These are phyloP conservation scores for Dallia pectoralis DNA, from an alignment of 2,797 vertebrate species.

Conservation along the genomic window DNA sequence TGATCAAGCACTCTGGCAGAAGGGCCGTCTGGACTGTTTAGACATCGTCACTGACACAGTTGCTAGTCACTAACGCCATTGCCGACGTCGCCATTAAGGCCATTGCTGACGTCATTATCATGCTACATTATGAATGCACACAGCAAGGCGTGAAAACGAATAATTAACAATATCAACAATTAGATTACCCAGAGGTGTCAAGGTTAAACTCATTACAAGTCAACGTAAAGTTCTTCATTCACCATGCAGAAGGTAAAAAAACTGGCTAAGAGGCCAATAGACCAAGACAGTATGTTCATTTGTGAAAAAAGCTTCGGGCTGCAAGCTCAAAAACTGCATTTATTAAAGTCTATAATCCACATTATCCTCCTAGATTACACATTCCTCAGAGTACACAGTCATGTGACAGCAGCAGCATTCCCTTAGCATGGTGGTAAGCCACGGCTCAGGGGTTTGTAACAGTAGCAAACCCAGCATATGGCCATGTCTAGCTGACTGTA, in stretches of 20 bases:
- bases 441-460: neutral
- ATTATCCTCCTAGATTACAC: conserved; percentile 61
- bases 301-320: conserved; percentile 43
- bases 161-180: neutral
- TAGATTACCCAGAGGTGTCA: neutral
- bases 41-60: conserved; percentile 15
- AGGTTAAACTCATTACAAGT: neutral
- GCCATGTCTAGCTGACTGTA: neutral
- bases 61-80: conserved; percentile 9
- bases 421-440: conserved; percentile 25
- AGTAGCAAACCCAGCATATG: neutral
- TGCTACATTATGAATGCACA: conserved; percentile 19
- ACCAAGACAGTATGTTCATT: conserved; percentile 45
- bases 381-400: conserved; percentile 59
- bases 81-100: conserved; percentile 11
- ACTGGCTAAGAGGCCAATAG: conserved; percentile 34
- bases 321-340: conserved; percentile 40
- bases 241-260: conserved; percentile 28
- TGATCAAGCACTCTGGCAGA: neutral
- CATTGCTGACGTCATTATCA: conserved; percentile 10
- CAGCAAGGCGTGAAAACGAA: neutral
- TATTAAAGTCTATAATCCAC: conserved; percentile 68
- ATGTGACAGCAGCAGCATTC: conserved; percentile 57
- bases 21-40: conserved; percentile 22
- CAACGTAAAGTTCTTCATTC: neutral